phyloP scores from a whole-genome alignment of 2,888 invertebrate genomes.

The Catocala nupta region DNA sequence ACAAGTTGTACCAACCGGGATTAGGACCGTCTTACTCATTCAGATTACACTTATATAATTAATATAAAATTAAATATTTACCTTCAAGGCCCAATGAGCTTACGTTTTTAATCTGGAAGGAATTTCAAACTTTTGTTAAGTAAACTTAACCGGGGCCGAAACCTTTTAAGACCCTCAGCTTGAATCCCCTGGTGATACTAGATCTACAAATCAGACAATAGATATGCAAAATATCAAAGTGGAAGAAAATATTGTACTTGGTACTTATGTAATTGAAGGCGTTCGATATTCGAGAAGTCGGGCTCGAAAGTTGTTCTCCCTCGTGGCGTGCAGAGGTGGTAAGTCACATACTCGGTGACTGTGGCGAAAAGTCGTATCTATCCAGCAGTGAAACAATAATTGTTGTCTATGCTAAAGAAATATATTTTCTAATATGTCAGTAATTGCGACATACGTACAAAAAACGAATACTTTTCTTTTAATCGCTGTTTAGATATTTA shows the following conservation, averaged over 20 bases:
- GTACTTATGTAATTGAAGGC: slow-evolving; percentile 19
- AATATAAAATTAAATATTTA: slow-evolving; percentile 13
- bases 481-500: too few relatives aligned
- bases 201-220: slow-evolving; percentile 19
- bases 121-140: slow-evolving; percentile 22
- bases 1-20: slow-evolving; percentile 37
- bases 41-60: slow-evolving; percentile 15
- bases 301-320: slow-evolving; percentile 23
- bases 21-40: slow-evolving; percentile 27
- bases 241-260: slow-evolving; percentile 2
- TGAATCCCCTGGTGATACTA: slow-evolving; percentile 19
- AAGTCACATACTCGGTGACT: slow-evolving; percentile 42
- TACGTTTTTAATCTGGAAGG: slow-evolving; percentile 21
- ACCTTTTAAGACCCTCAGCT: slow-evolving; percentile 22
- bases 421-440: too few relatives aligned
- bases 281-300: slow-evolving; percentile 12
- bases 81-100: slow-evolving; percentile 12
- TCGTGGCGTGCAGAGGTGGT: slow-evolving; percentile 27
- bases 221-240: slow-evolving; percentile 16
- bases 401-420: slow-evolving; percentile 19
- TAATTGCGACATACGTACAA: too few relatives aligned
- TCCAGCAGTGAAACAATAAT: slow-evolving; percentile 24
- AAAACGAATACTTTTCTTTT: too few relatives aligned
- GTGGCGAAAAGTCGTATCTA: slow-evolving; percentile 26
- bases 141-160: slow-evolving; percentile 12